Base-by-base conservation (phyloP, 2,888 invertebrate genomes). In the Hirtodrosophila duncani region DNA sequence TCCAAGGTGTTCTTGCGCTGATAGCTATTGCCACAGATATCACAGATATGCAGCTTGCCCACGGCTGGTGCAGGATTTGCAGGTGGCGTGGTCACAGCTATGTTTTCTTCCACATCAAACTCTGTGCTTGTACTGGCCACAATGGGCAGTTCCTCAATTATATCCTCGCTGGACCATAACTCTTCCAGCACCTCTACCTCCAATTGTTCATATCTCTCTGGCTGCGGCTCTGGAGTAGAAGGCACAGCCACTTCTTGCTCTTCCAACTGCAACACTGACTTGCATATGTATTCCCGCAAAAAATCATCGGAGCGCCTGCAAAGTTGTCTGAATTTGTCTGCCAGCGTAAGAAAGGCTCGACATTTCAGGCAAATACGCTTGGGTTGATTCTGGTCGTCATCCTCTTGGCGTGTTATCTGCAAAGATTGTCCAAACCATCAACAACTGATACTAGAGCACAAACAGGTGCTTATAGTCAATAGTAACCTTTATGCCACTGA, bases 11-110 rank as follows among this genome's bases (percentile, higher is more conserved):
- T 85, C 29, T 86, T 84, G 2, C 85, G 80, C 5, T 82, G 79
- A 61, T 87, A 87, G 0, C 69, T 78, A 48, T 87, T 87, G 2
- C 86, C 87, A 48, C 87, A 87, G 4, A 86, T 60, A 9, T 84
- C 82, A 52, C 87, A 87, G 9, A 85, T 78, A 58, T 86, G 83
- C 24, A 72, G 26, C 24, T 79, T 55, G 23, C 44, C 34, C 3
- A 18, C 7, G 1, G 20, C 11, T 10, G 29, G 17, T 3, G 34
- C 17, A 1, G 53, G 14, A 0, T 18, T 10, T n/a, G 20, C 8
- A 11, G 42, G 31, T 11, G 29, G 18, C 4, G 34, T 27, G 20
- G 49, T 16, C 8, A 44, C 21, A 3, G 42, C 10, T 5, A 33
- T 7, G 1, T n/a, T n/a, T n/a, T n/a, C n/a, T n/a, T n/a, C n/a